Base-by-base conservation (phyloP, 2,113 vertebrate species). In the Gulo gulo region DNA sequence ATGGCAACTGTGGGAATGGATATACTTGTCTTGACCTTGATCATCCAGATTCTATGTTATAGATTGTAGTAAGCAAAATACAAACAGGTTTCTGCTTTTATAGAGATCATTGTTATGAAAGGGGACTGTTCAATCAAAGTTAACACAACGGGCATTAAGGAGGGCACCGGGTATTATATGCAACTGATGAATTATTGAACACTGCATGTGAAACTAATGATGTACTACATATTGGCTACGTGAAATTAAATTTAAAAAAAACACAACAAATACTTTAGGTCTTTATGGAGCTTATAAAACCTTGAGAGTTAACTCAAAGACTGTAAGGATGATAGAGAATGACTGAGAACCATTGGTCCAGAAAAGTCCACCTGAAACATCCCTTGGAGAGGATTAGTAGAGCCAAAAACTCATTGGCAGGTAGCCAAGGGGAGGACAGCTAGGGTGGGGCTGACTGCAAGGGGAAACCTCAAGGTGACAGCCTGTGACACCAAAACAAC, bases 401-500 rank as follows among this genome's bases (percentile, higher is more conserved):
- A 52, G 61, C 57, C 9, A 1, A 26, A 21, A 42, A 3, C 8
- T 11, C 3, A 6, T 0, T 36, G 39, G 39, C 65, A 89, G n/a
- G n/a, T 14, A 16, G 31, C 59, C 71, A 31, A 45, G 1, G 13
- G 10, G 7, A 55, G 36, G 52, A 4, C 4, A 47, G 50, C 5
- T 2, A 42, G 42, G 65, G 15, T 8, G 1, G 31, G 5, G 18
- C 8, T 50, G 55, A 26, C 0, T 1, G 36, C 16, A 7, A 1
- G 16, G 18, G 39, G 36, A 42, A 7, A 26, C 1, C 16, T 8
- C 8, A 14, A 0, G 14, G 1, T 29, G 47, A 50, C 20, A 61
- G 47, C 47, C 36, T 2, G 29, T 6, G 18, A 59, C 26, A 7
- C 16, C 2, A 1, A 31, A 2, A 13, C 10, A 11, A 11, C 45